phyloP scores from a whole-genome alignment of 2,797 vertebrate species.

The Cygnus olor region DNA sequence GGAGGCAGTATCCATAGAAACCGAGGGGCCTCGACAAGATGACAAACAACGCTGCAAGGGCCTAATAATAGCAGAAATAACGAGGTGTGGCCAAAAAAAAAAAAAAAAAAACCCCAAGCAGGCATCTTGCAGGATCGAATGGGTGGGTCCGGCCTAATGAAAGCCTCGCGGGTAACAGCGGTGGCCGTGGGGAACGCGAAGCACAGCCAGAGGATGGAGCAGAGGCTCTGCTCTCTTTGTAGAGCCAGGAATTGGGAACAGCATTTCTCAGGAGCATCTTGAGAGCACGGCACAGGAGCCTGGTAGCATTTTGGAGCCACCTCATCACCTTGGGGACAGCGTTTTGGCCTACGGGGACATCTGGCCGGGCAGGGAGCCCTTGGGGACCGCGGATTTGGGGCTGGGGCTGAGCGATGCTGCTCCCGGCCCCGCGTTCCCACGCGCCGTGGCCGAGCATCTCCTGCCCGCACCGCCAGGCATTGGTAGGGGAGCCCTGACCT shows the following conservation, averaged over 20 bases:
- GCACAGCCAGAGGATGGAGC: neutral
- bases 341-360: neutral
- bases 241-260: neutral
- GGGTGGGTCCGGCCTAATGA: constrained; percentile 13
- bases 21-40: constrained; percentile 82
- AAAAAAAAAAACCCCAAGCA: neutral
- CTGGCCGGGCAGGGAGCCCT: neutral
- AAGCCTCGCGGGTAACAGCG: neutral
- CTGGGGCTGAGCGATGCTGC: neutral
- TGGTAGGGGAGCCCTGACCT: constrained; percentile 55
- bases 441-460: neutral
- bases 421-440: constrained; percentile 28
- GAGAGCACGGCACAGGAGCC: accelerated
- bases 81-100: neutral
- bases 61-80: constrained; percentile 55
- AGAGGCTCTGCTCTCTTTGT: neutral
- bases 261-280: neutral
- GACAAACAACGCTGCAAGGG: constrained; percentile 63
- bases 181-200: neutral
- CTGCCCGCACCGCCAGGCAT: neutral
- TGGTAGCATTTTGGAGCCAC: neutral
- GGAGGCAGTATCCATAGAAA: constrained; percentile 86
- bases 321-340: accelerated
- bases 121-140: neutral
- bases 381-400: neutral